Conservation (phyloP, 2,113 vertebrate species). For the Coracopsis vasa region DNA sequence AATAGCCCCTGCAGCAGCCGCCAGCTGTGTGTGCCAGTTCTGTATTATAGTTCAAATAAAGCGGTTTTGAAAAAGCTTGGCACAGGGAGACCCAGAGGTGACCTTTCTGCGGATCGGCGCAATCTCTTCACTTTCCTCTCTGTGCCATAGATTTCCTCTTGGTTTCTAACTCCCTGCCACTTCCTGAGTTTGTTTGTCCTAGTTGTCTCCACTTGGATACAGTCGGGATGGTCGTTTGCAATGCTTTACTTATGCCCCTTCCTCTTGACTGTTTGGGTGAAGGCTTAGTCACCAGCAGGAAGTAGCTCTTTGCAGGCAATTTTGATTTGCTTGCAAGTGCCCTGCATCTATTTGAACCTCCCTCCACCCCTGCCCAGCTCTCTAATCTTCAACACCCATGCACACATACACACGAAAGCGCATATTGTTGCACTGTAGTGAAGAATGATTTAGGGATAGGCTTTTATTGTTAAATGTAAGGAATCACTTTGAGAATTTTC, state of each 20-base stretch:
- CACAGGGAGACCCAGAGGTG: constrained; percentile 48
- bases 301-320: constrained; percentile 60
- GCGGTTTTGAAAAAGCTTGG: constrained; percentile 67
- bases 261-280: constrained; percentile 55
- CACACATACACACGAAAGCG: not conserved
- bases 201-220: constrained; percentile 71
- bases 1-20: constrained; percentile 66
- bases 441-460: constrained; percentile 51
- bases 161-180: constrained; percentile 70
- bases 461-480: constrained; percentile 64
- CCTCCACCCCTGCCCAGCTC: not conserved
- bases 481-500: constrained; percentile 10
- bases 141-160: constrained; percentile 73
- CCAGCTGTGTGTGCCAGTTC: constrained; percentile 77
- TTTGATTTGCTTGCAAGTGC: constrained; percentile 52
- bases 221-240: constrained; percentile 62
- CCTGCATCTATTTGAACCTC: constrained; percentile 3
- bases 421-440: constrained; percentile 19
- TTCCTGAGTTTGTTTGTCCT: constrained; percentile 84
- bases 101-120: constrained; percentile 64
- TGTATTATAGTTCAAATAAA: constrained; percentile 72
- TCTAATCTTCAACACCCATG: constrained; percentile 29
- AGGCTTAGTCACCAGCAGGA: constrained; percentile 70
- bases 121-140: constrained; percentile 73
- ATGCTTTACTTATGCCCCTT: constrained; percentile 65